Base-by-base conservation (phyloP, 2,797 vertebrate species). In the Oreortyx pictus region DNA sequence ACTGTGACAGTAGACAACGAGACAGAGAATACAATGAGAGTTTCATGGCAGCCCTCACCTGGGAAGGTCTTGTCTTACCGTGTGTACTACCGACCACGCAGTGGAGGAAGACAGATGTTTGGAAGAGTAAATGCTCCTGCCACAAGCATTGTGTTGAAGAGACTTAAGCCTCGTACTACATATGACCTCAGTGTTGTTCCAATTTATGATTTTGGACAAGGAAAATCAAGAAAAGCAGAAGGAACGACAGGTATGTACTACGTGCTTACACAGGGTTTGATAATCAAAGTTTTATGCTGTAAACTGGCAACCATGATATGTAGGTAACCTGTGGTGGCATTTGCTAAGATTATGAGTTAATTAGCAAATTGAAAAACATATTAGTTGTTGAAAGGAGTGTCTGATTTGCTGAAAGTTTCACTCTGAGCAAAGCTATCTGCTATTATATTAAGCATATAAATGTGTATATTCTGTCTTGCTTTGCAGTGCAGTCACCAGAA, bases 151-250 rank as follows among this genome's bases (percentile, higher is more conserved):
- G 67, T 98, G 59, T 79, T 99, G 92, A 99, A 98, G 94, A 95
- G 98, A 52, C 98, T 99, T 70, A 98, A 98, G 77, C 98, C 98
- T 2, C 44, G 93, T 39, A 99, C 99, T 88, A 98, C 98, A 0
- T 99, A 99, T 70, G 92, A 98, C 94, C 96, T 99, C 96, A 98
- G 96, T 1, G 98, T 99, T 60, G 97, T 98, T 66, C 99, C 99
- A 57, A 87, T 99, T 90, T 99, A 99, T 96, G 99, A 98, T 94
- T 98, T 96, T 59, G 98, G 98, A 94, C 99, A 98, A 96, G 99
- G 99, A 96, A 99, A 99, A 98, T 97, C 98, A 97, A 99, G 99
- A 97, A 98, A 99, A 98, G 99, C 99, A 97, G 98, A 98, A 97
- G 99, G 99, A 98, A 99, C 98, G 82, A 99, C 99, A 98, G 98